Percentiles rank a stretch among this genome's conserved stretches.
Conservation (phyloP, 2,797 vertebrate genomes). For the Botia kubotai region DNA sequence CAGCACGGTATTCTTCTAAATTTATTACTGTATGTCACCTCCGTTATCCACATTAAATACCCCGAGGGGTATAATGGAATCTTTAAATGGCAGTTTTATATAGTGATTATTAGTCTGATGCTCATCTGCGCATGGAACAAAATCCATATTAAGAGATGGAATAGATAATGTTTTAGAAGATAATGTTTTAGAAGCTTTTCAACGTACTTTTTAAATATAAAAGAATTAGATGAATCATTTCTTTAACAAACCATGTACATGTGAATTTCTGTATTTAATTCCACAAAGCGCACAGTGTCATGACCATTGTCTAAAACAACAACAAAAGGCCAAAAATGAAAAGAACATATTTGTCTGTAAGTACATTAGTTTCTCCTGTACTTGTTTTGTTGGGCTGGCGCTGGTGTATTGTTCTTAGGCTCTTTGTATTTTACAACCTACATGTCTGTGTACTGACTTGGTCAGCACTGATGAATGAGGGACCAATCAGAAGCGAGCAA, state of each 20-base stretch:
- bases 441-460: slow-evolving; percentile 57
- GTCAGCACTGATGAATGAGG: slow-evolving; percentile 59
- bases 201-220: too few species aligned
- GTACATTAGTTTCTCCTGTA: neutral
- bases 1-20: slow-evolving; percentile 51
- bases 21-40: slow-evolving; percentile 58
- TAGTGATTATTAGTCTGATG: neutral
- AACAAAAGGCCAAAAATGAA: neutral
- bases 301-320: neutral
- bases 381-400: slow-evolving; percentile 17
- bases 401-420: slow-evolving; percentile 47
- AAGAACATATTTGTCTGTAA: neutral
- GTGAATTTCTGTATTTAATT: neutral
- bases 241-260: neutral
- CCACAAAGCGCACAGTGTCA: neutral
- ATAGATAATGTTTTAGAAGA: too few species aligned
- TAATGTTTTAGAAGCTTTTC: too few species aligned
- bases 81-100: slow-evolving; percentile 55
- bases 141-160: slow-evolving; percentile 7
- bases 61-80: slow-evolving; percentile 48
- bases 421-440: slow-evolving; percentile 57
- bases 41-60: slow-evolving; percentile 39
- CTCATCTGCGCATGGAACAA: slow-evolving; percentile 31
- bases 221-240: neutral
- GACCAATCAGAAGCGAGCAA: slow-evolving; percentile 52